Base-by-base conservation (phyloP, 2,888 invertebrate genomes). In the Ypsolopha sequella region DNA sequence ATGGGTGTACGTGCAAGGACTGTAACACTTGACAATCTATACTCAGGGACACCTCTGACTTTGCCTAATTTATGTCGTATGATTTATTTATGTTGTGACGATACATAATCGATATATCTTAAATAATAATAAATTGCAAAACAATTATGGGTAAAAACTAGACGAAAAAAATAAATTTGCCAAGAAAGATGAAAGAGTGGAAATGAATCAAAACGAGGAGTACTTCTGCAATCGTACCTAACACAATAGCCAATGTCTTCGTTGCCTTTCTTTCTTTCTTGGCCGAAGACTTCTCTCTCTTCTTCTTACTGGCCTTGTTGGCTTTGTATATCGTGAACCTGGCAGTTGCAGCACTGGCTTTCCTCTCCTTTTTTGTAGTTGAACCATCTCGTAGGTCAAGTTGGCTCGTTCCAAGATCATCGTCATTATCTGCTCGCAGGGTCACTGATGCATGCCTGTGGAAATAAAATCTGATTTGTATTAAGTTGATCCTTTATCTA, bases 241-340 rank as follows among this genome's bases (percentile, higher is more conserved):
- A 90, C 60, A 99, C 99, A 78, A 99, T 98, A 53, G 98, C 99
- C 60, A 99, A 84, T 7, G 99, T 99, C 88, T 99, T 99, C 7
- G 99, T 99, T 36, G 99, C 99, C 80, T 99, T 98, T 55, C 97
- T 90, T 72, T 99, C 99, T 66, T 95, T 96, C 76, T 95, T 95
- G 4, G 96, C 96, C 0, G 96, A 95, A 24, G 95, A 95, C 70
- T 96, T 97, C 70, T 97, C 97, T 49, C 96, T 88, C 82, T 98
- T 98, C 88, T 97, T 97, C 76, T 95, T 92, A 70, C 95, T 95
- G 45, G 96, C 96, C 80, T 97, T 97, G 87, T 96, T 95, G 52
- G 95, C 95, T 80, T 96, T 96, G 84, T 95, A 96, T 70, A 96
- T 95, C 56, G 95, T 96, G 80, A 96, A 96, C 61, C 95, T 89